phyloP scores from a whole-genome alignment of 2,113 vertebrate genomes.

The Heliornis fulica region DNA sequence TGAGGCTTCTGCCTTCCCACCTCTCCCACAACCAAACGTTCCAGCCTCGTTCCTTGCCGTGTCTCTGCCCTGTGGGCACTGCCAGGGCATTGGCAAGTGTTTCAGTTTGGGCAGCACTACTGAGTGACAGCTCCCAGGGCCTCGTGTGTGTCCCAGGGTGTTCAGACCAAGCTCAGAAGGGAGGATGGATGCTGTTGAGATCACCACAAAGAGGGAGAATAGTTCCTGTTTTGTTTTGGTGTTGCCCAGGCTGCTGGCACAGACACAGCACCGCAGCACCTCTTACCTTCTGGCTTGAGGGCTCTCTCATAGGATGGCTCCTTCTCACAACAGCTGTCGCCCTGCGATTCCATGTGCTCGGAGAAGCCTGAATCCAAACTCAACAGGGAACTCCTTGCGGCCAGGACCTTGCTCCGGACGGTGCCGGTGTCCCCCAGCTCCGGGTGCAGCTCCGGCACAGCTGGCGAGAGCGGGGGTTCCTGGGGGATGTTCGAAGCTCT shows the following conservation, averaged over 20 bases:
- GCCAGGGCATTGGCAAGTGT: neutral
- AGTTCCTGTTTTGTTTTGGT: neutral
- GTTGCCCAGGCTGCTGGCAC: neutral
- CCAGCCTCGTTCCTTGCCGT: neutral
- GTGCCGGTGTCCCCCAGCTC: constrained; percentile 51
- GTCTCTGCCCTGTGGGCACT: neutral
- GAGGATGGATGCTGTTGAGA: neutral
- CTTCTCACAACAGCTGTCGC: constrained; percentile 80
- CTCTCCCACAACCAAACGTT: neutral
- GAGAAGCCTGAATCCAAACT: constrained; percentile 86
- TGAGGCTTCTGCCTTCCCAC: neutral
- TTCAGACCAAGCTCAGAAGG: neutral
- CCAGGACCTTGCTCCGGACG: constrained; percentile 60
- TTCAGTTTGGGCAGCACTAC: neutral
- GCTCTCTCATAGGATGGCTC: constrained; percentile 87
- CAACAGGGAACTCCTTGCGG: constrained; percentile 66
- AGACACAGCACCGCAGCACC: neutral
- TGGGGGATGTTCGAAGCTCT: constrained; percentile 60
- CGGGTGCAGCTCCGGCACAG: constrained; percentile 52
- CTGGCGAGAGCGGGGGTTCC: constrained; percentile 53
- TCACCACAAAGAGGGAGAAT: neutral
- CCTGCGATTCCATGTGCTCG: constrained; percentile 74
- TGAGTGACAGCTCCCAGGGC: neutral
- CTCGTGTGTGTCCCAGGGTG: neutral
- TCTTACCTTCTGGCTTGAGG: constrained; percentile 90